Evolutionary conservation across 1,140 invertebrate genomes (phyloP).

Genomic region (Palaemon carinicauda): DNA sequence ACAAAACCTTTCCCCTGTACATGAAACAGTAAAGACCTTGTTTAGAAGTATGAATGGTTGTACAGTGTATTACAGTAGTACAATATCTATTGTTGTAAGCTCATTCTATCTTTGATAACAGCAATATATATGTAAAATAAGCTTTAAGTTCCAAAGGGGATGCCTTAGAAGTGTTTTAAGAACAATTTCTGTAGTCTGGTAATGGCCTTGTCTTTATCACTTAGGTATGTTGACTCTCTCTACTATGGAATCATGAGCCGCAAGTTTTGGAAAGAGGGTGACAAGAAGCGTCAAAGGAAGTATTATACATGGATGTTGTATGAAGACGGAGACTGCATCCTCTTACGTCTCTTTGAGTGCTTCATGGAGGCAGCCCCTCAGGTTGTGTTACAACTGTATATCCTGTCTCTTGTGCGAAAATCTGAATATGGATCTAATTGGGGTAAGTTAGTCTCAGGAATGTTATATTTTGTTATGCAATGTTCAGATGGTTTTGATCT

Average conservation of each 20-base stretch:
- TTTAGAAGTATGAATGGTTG: too few species aligned
- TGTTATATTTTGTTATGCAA: not conserved
- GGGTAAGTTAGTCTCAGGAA: slow-evolving; percentile 32
- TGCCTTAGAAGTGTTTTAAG: too few species aligned
- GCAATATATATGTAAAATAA: too few species aligned
- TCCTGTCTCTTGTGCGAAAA: slow-evolving; percentile 66
- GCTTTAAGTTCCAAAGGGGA: too few species aligned
- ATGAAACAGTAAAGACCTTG: too few species aligned
- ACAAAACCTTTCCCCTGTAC: too few species aligned
- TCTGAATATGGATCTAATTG: slow-evolving; percentile 6
- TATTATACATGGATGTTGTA: slow-evolving; percentile 82
- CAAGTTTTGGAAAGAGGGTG: slow-evolving; percentile 64
- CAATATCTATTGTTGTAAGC: too few species aligned
- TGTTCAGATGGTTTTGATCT: too few species aligned
- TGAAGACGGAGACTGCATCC: slow-evolving; percentile 84
- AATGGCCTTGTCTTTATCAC: too few species aligned
- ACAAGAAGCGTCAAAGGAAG: slow-evolving; percentile 67
- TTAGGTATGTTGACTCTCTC: slow-evolving; percentile 72
- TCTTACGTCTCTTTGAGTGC: slow-evolving; percentile 87
- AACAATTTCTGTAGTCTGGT: not conserved
- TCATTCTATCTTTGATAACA: too few species aligned
- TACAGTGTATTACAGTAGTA: too few species aligned
- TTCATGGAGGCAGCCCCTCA: slow-evolving; percentile 90
- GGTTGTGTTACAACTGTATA: slow-evolving; percentile 81
- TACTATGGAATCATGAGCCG: slow-evolving; percentile 70